Evolutionary conservation across 2,888 invertebrate species (phyloP).

Genomic region (Panzeria rudis): DNA sequence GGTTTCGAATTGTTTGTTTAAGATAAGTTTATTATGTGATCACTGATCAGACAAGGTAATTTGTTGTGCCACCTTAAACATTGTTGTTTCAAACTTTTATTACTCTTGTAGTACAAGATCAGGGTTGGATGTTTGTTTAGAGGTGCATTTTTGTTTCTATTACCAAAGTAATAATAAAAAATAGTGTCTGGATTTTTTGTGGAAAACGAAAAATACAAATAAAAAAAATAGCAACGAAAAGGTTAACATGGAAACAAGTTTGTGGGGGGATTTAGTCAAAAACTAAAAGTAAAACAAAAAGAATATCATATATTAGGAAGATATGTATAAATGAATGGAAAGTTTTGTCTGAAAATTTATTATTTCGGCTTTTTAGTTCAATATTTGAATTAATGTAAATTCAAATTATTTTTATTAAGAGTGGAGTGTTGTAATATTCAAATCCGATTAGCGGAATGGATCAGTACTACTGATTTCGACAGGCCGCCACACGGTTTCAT

Average conservation of each 20-base stretch:
- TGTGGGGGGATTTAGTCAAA: background rate
- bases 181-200: background rate
- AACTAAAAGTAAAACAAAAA: background rate
- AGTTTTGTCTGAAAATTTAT: too few species aligned
- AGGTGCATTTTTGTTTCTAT: slow-evolving; percentile 31
- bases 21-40: slow-evolving; percentile 41
- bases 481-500: too few species aligned
- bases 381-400: too few species aligned
- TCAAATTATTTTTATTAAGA: too few species aligned
- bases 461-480: too few species aligned
- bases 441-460: too few species aligned
- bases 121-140: slow-evolving; percentile 67
- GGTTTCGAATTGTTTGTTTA: slow-evolving; percentile 28
- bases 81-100: slow-evolving; percentile 28
- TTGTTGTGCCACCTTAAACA: slow-evolving; percentile 15
- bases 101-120: slow-evolving; percentile 69
- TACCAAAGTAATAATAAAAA: slow-evolving; percentile 2
- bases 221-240: slow-evolving; percentile 11
- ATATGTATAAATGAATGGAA: background rate
- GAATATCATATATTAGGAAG: background rate
- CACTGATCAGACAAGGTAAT: slow-evolving; percentile 34
- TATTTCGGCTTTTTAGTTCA: too few species aligned
- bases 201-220: background rate
- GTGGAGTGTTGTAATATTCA: too few species aligned
- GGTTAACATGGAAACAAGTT: slow-evolving; percentile 41